Conservation (phyloP, 2,797 vertebrate genomes). For the Phataginus tetradactyla region DNA sequence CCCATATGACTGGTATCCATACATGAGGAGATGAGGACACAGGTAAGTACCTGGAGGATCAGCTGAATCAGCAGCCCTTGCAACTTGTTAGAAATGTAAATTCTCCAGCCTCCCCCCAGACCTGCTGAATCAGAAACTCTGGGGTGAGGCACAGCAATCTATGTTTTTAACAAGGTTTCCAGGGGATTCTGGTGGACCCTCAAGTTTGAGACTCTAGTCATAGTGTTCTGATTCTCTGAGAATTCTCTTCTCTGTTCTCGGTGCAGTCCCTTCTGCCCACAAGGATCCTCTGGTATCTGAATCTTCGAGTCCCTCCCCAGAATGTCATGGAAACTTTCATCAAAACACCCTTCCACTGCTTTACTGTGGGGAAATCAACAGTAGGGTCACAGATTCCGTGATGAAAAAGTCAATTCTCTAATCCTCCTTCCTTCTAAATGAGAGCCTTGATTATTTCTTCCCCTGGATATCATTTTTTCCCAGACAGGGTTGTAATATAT, state of each 20-base stretch:
- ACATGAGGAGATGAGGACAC: neutral
- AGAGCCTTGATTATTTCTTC: neutral
- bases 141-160: rapidly evolving
- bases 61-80: no score
- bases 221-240: neutral
- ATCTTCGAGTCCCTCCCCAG: neutral
- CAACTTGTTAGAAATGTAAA: neutral
- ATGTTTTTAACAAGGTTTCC: neutral
- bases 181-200: neutral
- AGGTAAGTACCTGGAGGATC: neutral
- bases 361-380: neutral
- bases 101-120: neutral
- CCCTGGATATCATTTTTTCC: neutral
- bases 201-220: neutral
- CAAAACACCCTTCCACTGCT: neutral
- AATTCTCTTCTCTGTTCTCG: neutral
- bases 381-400: neutral
- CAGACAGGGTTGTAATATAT: neutral
- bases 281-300: neutral
- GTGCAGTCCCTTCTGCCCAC: neutral
- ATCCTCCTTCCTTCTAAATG: neutral
- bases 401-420: neutral
- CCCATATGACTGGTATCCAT: neutral
- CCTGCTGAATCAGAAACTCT: neutral
- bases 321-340: neutral